These are phyloP conservation scores for Agraylea sexmaculata DNA, from an alignment of 1,140 invertebrate genomes.

Conservation along the genomic window DNA sequence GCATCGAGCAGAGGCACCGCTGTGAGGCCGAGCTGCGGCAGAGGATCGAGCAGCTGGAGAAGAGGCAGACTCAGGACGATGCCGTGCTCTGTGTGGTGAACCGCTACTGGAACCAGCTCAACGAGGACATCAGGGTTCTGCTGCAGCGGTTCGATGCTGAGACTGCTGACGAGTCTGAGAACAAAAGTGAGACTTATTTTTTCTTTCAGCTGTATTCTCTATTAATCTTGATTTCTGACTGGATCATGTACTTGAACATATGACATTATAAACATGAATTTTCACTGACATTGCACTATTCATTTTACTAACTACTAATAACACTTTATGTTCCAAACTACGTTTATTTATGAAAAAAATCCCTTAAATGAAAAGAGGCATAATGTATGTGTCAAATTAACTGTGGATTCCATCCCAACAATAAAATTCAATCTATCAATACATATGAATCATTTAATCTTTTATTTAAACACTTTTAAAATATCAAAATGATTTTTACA, in stretches of 20 bases:
- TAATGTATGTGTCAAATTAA: too few species aligned
- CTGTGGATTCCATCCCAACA: too few species aligned
- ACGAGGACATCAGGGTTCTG: constrained; percentile 91
- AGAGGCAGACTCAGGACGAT: constrained; percentile 94
- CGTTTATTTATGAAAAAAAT: too few species aligned
- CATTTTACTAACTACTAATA: too few species aligned
- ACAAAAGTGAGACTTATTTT: constrained; percentile 62
- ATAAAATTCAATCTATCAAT: too few species aligned
- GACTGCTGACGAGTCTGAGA: constrained; percentile 91
- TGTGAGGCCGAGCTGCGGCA: constrained; percentile 81
- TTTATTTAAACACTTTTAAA: too few species aligned
- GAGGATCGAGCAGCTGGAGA: constrained; percentile 92
- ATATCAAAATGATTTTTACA: too few species aligned
- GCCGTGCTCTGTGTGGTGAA: constrained; percentile 96
- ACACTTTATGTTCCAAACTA: too few species aligned
- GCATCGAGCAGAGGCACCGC: constrained; percentile 81
- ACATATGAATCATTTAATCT: too few species aligned
- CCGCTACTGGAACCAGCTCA: constrained; percentile 94
- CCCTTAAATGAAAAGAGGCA: too few species aligned
- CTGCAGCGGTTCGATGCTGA: constrained; percentile 95
- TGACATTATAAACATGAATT: not conserved
- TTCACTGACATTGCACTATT: too few species aligned
- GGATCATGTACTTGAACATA: not conserved
- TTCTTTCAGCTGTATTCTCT: constrained; percentile 1
- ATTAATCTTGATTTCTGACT: not conserved